Percentiles rank a stretch among this genome's conserved stretches.
These are phyloP conservation scores for Dioctria rufipes DNA, from an alignment of 2,888 invertebrate genomes.

Conservation along the genomic window DNA sequence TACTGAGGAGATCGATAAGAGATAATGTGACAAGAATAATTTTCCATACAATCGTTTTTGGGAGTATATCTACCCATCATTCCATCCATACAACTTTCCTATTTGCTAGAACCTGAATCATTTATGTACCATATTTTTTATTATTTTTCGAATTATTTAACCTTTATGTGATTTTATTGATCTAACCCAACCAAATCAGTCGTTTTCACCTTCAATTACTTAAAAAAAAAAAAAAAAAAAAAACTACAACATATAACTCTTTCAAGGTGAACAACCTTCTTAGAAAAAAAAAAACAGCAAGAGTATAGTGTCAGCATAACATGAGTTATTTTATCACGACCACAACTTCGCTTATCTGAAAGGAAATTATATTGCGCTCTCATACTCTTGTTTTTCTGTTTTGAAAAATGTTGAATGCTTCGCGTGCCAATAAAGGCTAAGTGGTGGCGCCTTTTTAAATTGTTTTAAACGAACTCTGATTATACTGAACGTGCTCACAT, in stretches of 20 bases:
- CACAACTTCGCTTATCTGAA: conserved; percentile 18
- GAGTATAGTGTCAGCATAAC: conserved; percentile 20
- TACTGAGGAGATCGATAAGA: too few species aligned
- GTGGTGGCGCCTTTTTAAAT: conserved; percentile 43
- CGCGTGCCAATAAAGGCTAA: conserved; percentile 45
- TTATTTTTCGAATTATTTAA: too few species aligned
- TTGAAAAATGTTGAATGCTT: not conserved
- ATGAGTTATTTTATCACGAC: conserved; percentile 35
- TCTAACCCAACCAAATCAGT: not conserved
- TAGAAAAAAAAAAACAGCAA: conserved; percentile 22
- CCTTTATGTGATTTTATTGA: too few species aligned
- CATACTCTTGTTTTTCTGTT: conserved; percentile 4
- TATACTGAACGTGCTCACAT: not conserved
- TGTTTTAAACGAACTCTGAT: conserved; percentile 29
- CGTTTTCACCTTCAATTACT: not conserved
- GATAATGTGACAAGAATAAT: too few species aligned
- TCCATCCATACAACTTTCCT: too few species aligned
- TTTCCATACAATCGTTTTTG: too few species aligned
- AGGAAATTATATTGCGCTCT: conserved; percentile 32
- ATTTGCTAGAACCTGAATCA: too few species aligned
- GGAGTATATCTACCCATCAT: too few species aligned
- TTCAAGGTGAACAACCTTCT: conserved; percentile 39
- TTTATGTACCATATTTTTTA: too few species aligned
- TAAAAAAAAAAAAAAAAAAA: too few species aligned
- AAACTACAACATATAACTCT: not conserved